Base-by-base conservation (phyloP, 2,113 vertebrate genomes). In the Australoheros scitulus region DNA sequence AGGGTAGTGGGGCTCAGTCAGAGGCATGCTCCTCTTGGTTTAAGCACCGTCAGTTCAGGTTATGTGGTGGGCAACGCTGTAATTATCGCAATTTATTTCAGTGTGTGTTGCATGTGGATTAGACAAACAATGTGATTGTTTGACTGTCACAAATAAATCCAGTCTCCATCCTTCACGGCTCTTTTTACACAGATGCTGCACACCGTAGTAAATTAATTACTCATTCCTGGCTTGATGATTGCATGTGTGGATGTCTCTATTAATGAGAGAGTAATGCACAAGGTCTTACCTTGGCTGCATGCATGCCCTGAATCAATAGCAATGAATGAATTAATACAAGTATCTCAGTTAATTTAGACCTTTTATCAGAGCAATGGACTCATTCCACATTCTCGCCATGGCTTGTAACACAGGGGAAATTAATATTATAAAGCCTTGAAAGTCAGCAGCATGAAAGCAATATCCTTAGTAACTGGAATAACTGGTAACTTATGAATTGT, bases 11-110 rank as follows among this genome's bases (percentile, higher is more conserved):
- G 58, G 81, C 85, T 77, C 85, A 55, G 58, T 77, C 76, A 81
- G 85, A 77, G 60, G 61, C 34, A 6, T 3, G 43, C 79, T 89
- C 24, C 82, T 74, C 80, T 79, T 81, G 85, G 77, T 70, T 78
- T 61, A 24, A 81, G 34, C 59, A 10, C 68, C 43, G 38, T 63
- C 61, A 34, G 70, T 22, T 13, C 11, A 60, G 83, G 84, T 60
- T 29, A 3, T 20, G 41, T 24, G 29, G 59, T 89, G 82, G 81
- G 81, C 82, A 79, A 85, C 43, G 80, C 72, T 34, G 80, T 86
- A 88, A 89, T 93, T 90, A 91, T 76, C 85, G 74, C 47, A 65
- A 78, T 92, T 78, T 77, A 83, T 85, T 90, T 77, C 36, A 58
- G 58, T 70, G 41, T 76, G 47, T 61, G 26, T 29, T 81, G 80